Conservation (phyloP, 2,888 invertebrate genomes). For the Clusia tigrina region DNA sequence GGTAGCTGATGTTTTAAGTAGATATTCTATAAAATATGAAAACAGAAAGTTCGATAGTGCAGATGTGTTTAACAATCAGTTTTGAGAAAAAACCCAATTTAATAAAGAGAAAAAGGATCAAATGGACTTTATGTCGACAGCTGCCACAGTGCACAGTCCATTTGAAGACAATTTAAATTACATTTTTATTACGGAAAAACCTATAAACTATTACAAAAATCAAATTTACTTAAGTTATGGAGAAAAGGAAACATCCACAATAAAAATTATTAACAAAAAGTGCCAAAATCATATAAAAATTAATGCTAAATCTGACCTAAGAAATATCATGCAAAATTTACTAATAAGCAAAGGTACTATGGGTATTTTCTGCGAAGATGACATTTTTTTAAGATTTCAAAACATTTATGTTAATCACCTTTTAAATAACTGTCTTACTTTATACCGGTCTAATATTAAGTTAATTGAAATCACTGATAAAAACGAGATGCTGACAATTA, state of each 20-base stretch:
- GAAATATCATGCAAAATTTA: too few species aligned
- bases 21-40: conserved; percentile 7
- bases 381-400: not conserved
- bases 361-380: not conserved
- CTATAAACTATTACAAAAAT: conserved; percentile 18
- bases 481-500: not conserved
- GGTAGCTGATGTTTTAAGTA: conserved; percentile 16
- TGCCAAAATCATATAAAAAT: conserved; percentile 3
- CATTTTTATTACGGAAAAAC: conserved; percentile 18
- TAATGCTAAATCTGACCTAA: too few species aligned
- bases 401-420: not conserved
- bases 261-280: conserved; percentile 8
- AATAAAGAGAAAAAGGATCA: not conserved
- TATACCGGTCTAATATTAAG: too few species aligned
- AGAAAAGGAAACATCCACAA: conserved; percentile 11
- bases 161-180: not conserved
- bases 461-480: not conserved
- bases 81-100: conserved; percentile 6
- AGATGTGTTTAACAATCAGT: too few species aligned
- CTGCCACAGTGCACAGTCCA: conserved; percentile 15
- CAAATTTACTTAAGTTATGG: conserved; percentile 2
- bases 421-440: too few species aligned
- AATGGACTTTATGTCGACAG: not conserved
- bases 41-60: too few species aligned
- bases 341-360: not conserved